phyloP scores from a whole-genome alignment of 2,797 vertebrate genomes.

The Pelobates cultripes region DNA sequence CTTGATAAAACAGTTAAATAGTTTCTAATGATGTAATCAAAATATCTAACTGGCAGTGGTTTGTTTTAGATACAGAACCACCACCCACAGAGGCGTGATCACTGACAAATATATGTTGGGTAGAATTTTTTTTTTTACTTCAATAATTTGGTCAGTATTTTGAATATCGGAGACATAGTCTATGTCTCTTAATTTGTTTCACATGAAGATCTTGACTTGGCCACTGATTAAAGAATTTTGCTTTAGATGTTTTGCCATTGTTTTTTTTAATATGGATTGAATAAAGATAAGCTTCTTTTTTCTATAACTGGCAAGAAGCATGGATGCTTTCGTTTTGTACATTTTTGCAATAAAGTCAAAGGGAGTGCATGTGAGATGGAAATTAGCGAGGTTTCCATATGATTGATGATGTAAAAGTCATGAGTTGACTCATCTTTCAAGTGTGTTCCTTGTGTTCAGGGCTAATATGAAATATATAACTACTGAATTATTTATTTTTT shows the following conservation, averaged over 20 bases:
- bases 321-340: slow-evolving; percentile 33
- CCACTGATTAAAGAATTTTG: slow-evolving; percentile 36
- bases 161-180: slow-evolving; percentile 16
- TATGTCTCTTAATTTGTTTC: slow-evolving; percentile 23
- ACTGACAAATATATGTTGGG: not conserved
- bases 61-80: not conserved
- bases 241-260: slow-evolving; percentile 42
- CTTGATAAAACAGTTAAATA: not conserved
- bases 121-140: not conserved
- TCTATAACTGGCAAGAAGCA: slow-evolving; percentile 24
- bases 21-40: not conserved
- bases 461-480: too few species aligned
- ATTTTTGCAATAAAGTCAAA: slow-evolving; percentile 14
- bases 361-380: slow-evolving; percentile 24
- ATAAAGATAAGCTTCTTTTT: slow-evolving; percentile 33
- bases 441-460: not conserved
- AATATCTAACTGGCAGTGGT: not conserved
- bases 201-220: slow-evolving; percentile 18
- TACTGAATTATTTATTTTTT: too few species aligned
- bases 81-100: slow-evolving; percentile 11
- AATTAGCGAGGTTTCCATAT: not conserved
- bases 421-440: not conserved
- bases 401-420: not conserved
- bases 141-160: slow-evolving; percentile 21
- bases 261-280: slow-evolving; percentile 47